phyloP scores from a whole-genome alignment of 2,888 invertebrate species.

The Chymomyza caudatula region DNA sequence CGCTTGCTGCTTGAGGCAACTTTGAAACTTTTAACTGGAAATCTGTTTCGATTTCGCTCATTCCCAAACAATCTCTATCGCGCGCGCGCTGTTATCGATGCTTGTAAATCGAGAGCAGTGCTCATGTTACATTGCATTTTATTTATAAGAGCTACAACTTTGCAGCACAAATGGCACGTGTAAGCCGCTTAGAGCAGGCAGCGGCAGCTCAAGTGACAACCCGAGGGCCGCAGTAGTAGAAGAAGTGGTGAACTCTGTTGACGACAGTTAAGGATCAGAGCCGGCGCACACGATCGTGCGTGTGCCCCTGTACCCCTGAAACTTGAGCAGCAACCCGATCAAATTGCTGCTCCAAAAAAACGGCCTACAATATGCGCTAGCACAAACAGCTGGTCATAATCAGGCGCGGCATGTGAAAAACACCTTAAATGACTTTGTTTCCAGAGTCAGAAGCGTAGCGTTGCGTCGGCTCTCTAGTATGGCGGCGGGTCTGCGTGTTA shows the following conservation, averaged over 20 bases:
- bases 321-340: constrained; percentile 51
- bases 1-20: constrained; percentile 18
- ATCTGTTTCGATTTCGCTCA: background rate
- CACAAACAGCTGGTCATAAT: constrained; percentile 35
- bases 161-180: constrained; percentile 45
- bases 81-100: constrained; percentile 23
- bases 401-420: constrained; percentile 59
- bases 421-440: constrained; percentile 67
- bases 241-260: constrained; percentile 1
- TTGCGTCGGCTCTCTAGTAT: background rate
- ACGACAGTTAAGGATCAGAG: constrained; percentile 36
- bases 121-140: constrained; percentile 41
- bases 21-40: background rate
- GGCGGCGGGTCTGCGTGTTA: constrained; percentile 55
- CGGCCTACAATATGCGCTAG: background rate
- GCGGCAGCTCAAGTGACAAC: constrained; percentile 50
- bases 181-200: constrained; percentile 52
- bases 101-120: constrained; percentile 43
- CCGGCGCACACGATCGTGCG: constrained; percentile 13
- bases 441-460: background rate
- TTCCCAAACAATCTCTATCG: too few relatives aligned
- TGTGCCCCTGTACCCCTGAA: constrained; percentile 48
- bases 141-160: constrained; percentile 20
- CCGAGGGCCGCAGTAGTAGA: constrained; percentile 6
- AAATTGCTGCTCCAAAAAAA: constrained; percentile 30